These are phyloP conservation scores for Horisme vitalbata DNA, from an alignment of 2,888 invertebrate genomes.

Conservation along the genomic window DNA sequence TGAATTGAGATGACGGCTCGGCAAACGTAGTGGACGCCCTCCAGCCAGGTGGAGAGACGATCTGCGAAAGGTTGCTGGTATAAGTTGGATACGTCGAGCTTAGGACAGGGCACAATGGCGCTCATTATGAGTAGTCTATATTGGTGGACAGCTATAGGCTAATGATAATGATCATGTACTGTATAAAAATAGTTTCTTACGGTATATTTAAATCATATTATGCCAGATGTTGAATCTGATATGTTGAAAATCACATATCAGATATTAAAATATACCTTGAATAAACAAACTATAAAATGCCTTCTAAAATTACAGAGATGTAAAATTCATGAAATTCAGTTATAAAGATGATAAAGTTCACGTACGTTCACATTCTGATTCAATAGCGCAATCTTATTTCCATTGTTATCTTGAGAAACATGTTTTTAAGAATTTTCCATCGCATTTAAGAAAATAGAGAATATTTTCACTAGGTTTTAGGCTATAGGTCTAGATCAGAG, in stretches of 20 bases:
- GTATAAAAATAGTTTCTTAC: too few relatives aligned
- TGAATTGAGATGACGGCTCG: too few relatives aligned
- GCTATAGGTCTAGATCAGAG: conserved; percentile 1
- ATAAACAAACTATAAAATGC: not conserved
- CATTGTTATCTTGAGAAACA: conserved; percentile 12
- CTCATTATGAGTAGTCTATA: too few relatives aligned
- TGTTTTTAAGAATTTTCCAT: conserved; percentile 10
- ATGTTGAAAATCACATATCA: not conserved
- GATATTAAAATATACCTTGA: not conserved
- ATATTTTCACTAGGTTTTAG: conserved; percentile 4
- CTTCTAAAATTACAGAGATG: not conserved
- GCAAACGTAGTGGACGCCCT: too few relatives aligned
- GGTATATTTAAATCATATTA: too few relatives aligned
- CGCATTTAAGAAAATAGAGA: conserved; percentile 9
- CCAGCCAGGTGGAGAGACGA: too few relatives aligned
- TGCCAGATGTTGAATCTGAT: too few relatives aligned
- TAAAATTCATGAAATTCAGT: conserved; percentile 12
- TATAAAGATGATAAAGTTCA: conserved; percentile 14
- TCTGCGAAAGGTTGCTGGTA: too few relatives aligned
- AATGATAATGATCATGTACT: too few relatives aligned
- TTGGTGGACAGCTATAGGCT: too few relatives aligned
- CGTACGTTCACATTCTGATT: conserved; percentile 5
- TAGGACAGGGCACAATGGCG: too few relatives aligned
- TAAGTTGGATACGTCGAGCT: too few relatives aligned
- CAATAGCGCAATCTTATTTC: conserved; percentile 15